A percentile compares a stretch with the other conserved stretches of the same genome.
Evolutionary conservation across 2,113 vertebrate genomes (phyloP).

Genomic region (Takifugu flavidus): DNA sequence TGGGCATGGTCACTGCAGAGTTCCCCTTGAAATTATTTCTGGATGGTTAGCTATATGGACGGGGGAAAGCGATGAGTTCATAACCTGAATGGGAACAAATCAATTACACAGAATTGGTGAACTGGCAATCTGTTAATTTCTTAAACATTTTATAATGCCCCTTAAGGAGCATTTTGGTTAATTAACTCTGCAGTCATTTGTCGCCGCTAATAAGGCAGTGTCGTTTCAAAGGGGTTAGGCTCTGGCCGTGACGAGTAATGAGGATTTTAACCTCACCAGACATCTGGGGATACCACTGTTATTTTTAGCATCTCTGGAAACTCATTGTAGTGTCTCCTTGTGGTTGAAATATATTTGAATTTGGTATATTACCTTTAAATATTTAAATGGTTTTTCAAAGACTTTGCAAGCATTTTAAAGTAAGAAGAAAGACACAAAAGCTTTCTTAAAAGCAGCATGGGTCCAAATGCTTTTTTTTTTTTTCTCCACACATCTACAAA

Average conservation of each 20-base stretch:
- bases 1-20: constrained; percentile 44
- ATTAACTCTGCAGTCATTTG: constrained; percentile 70
- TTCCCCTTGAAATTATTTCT: constrained; percentile 34
- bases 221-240: constrained; percentile 70
- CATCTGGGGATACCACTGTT: constrained; percentile 39
- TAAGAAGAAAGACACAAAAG: no score
- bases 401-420: no score
- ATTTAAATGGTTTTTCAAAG: background rate
- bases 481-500: no score
- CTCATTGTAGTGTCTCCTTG: background rate
- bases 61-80: constrained; percentile 31
- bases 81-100: constrained; percentile 69
- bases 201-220: constrained; percentile 71
- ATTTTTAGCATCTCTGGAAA: constrained; percentile 11
- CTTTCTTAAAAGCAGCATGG: no score
- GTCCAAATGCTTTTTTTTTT: no score
- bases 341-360: background rate
- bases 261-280: constrained; percentile 69
- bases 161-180: constrained; percentile 69
- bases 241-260: constrained; percentile 64
- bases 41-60: constrained; percentile 57
- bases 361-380: background rate
- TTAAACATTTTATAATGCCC: constrained; percentile 72
- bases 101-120: constrained; percentile 71
- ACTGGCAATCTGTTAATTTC: constrained; percentile 72